A percentile compares a stretch with the other conserved stretches of the same genome.
Evolutionary conservation across 2,888 invertebrate genomes (phyloP).

Genomic region (Polyommatus iphigenia): DNA sequence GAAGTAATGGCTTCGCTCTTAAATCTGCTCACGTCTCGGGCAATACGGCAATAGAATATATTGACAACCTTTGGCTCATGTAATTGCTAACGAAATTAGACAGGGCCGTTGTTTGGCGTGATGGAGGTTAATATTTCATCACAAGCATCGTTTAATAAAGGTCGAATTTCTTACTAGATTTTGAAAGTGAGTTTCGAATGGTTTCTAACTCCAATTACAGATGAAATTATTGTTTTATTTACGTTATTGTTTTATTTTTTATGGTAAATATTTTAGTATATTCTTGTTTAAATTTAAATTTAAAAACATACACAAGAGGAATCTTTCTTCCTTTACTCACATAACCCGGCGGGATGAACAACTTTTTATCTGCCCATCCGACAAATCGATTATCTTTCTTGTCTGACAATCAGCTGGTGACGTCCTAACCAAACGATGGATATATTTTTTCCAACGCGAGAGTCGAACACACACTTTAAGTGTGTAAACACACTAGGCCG

Average conservation of each 20-base stretch:
- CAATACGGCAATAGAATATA: constrained; percentile 24
- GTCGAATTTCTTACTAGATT: not conserved
- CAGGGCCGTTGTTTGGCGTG: not conserved
- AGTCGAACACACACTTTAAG: too few relatives aligned
- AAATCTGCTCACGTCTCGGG: constrained; percentile 1
- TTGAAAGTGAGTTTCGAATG: not conserved
- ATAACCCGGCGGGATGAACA: too few relatives aligned
- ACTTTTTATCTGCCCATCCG: not conserved
- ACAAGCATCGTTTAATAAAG: not conserved
- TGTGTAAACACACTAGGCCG: too few relatives aligned
- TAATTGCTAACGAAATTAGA: constrained; percentile 27
- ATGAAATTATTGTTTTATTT: not conserved
- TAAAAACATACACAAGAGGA: too few relatives aligned
- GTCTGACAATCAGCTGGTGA: not conserved
- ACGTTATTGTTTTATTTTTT: not conserved
- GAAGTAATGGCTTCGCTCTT: not conserved
- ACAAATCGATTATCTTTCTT: not conserved
- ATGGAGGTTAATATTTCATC: constrained; percentile 16
- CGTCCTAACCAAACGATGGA: too few relatives aligned
- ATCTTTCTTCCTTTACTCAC: too few relatives aligned
- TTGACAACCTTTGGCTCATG: constrained; percentile 26
- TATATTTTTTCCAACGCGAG: too few relatives aligned
- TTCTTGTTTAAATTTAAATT: too few relatives aligned
- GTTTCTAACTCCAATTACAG: not conserved
- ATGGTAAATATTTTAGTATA: not conserved